Percentiles rank a stretch among this genome's conserved stretches.
These are phyloP conservation scores for Trachelipus rathkii DNA, from an alignment of 1,140 invertebrate species.

Conservation along the genomic window DNA sequence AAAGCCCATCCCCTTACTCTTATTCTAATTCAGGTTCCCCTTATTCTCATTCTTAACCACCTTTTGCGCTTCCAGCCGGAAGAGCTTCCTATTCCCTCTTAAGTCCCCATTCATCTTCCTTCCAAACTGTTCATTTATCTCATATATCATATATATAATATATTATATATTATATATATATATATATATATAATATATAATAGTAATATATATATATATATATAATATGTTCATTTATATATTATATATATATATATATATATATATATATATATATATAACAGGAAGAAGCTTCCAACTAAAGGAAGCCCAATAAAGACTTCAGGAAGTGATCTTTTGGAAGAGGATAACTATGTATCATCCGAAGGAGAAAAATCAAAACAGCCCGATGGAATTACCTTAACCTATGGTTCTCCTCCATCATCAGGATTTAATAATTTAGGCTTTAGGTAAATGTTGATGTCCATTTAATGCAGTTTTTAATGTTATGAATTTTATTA, in stretches of 20 bases:
- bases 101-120: too few relatives aligned
- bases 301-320: not conserved
- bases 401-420: not conserved
- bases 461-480: not conserved
- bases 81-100: too few relatives aligned
- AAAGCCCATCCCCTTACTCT: too few relatives aligned
- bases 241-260: slow-evolving; percentile 3
- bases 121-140: too few relatives aligned
- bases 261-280: not conserved
- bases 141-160: too few relatives aligned
- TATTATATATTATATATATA: too few relatives aligned
- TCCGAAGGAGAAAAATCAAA: slow-evolving; percentile 28
- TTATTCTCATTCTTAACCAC: too few relatives aligned
- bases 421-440: not conserved
- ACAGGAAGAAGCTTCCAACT: not conserved
- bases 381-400: not conserved
- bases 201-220: too few relatives aligned
- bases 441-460: not conserved
- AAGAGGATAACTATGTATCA: not conserved
- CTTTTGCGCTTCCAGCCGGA: too few relatives aligned
- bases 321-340: not conserved
- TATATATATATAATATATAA: too few relatives aligned
- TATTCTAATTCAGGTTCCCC: too few relatives aligned
- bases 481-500: too few relatives aligned
- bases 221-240: not conserved